phyloP scores from a whole-genome alignment of 2,888 invertebrate genomes.

The Drosophila mimica region DNA sequence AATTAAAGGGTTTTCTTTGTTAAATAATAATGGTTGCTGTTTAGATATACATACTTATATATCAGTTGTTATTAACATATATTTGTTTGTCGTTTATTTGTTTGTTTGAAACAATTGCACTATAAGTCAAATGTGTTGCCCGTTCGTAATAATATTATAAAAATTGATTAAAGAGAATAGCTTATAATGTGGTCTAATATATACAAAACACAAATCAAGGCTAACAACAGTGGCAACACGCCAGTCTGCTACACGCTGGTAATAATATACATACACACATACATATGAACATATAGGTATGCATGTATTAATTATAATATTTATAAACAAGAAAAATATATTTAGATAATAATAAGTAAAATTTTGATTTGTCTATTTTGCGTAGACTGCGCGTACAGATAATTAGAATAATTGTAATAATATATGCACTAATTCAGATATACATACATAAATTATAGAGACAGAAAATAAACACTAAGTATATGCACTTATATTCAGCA shows the following conservation, averaged over 20 bases:
- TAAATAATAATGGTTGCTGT: constrained; percentile 50
- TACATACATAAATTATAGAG: constrained; percentile 50
- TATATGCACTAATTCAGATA: constrained; percentile 63
- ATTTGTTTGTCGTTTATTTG: constrained; percentile 57
- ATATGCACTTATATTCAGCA: constrained; percentile 79
- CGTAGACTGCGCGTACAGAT: constrained; percentile 51
- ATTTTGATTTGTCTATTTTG: constrained; percentile 71
- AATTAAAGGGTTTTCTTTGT: constrained; percentile 54
- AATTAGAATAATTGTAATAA: constrained; percentile 46
- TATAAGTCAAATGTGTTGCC: constrained; percentile 79
- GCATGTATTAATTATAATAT: constrained; percentile 37
- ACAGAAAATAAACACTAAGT: constrained; percentile 53
- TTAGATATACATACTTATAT: constrained; percentile 58
- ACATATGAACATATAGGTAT: constrained; percentile 17
- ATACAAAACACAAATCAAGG: constrained; percentile 78
- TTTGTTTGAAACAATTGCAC: constrained; percentile 81
- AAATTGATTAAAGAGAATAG: constrained; percentile 53
- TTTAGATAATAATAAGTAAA: constrained; percentile 49
- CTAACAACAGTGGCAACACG: constrained; percentile 71
- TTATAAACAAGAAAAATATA: constrained; percentile 33
- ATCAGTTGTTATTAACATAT: constrained; percentile 54
- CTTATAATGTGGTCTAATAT: constrained; percentile 73
- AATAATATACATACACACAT: constrained; percentile 28
- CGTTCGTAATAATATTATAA: constrained; percentile 64
- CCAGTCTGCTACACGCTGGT: constrained; percentile 48